A percentile compares a stretch with the other conserved stretches of the same genome.
phyloP scores from a whole-genome alignment of 2,888 invertebrate genomes.

The Pharmacophagus antenor region DNA sequence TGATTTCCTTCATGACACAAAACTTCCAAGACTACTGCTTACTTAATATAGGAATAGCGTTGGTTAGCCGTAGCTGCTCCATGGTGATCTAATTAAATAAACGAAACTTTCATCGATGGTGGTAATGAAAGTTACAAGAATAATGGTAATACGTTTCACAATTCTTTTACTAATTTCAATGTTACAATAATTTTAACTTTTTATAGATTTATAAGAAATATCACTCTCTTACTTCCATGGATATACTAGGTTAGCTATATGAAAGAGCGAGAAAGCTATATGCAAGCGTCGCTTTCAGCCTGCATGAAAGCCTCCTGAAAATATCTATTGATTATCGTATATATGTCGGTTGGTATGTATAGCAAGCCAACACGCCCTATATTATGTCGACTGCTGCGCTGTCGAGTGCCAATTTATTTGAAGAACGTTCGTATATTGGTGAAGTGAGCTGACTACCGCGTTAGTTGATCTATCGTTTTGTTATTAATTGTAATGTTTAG shows the following conservation, averaged over 20 bases:
- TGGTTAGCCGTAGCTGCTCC: no score
- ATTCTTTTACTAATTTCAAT: background rate
- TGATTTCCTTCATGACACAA: no score
- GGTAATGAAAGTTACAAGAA: no score
- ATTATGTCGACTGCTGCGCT: constrained; percentile 56
- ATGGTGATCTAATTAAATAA: no score
- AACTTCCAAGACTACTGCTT: no score
- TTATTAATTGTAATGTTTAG: background rate
- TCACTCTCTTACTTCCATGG: constrained; percentile 45
- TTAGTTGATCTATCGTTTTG: constrained; percentile 11
- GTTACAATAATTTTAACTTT: background rate
- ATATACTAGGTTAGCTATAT: constrained; percentile 66
- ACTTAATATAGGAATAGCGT: no score
- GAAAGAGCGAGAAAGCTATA: constrained; percentile 62
- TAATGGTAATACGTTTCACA: no score
- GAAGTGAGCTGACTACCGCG: constrained; percentile 26
- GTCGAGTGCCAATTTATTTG: constrained; percentile 78
- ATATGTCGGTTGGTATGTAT: constrained; percentile 67
- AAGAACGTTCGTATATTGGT: constrained; percentile 56
- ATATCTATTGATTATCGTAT: constrained; percentile 81
- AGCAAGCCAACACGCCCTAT: constrained; percentile 65
- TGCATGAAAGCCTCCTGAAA: constrained; percentile 79
- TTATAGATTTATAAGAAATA: no score
- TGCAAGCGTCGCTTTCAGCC: constrained; percentile 57
- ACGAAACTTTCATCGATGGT: no score